Evolutionary conservation across 2,797 vertebrate species (phyloP).

Genomic region (Crocidura indochinensis): DNA sequence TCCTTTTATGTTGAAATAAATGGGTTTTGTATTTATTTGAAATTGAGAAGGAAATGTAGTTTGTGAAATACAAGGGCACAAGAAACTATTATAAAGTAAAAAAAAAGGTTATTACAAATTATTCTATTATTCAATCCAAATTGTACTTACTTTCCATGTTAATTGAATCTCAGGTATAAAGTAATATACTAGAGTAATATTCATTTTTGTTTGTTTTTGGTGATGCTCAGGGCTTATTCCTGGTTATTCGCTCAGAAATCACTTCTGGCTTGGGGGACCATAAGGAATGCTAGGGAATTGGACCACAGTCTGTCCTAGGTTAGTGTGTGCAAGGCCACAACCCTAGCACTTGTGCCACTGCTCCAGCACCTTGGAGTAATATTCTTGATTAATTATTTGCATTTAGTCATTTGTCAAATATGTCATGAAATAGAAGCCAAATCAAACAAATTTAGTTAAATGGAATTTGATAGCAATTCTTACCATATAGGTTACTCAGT

Average conservation of each 20-base stretch:
- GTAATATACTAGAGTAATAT: too few species aligned
- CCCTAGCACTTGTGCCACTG: too few species aligned
- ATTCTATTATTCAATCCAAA: background rate
- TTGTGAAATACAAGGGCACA: background rate
- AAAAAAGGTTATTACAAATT: too few species aligned
- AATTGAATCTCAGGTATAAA: background rate
- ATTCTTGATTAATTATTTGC: background rate
- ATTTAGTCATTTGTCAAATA: slow-evolving; percentile 36
- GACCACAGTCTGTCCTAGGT: too few species aligned
- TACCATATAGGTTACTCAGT: background rate
- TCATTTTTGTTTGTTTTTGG: too few species aligned
- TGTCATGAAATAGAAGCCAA: background rate
- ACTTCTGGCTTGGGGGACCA: too few species aligned
- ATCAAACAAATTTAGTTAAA: background rate
- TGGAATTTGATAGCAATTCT: too few species aligned
- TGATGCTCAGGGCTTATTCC: too few species aligned
- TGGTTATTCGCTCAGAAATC: too few species aligned
- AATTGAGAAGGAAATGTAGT: background rate
- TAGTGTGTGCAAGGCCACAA: too few species aligned
- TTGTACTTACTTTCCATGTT: background rate
- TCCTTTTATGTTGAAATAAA: background rate
- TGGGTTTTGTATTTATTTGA: background rate
- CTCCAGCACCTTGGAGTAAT: slow-evolving; percentile 27
- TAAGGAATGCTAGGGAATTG: too few species aligned
- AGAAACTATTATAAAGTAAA: background rate